These are phyloP conservation scores for Todiramphus chloris DNA, from an alignment of 2,113 vertebrate genomes.

Conservation along the genomic window DNA sequence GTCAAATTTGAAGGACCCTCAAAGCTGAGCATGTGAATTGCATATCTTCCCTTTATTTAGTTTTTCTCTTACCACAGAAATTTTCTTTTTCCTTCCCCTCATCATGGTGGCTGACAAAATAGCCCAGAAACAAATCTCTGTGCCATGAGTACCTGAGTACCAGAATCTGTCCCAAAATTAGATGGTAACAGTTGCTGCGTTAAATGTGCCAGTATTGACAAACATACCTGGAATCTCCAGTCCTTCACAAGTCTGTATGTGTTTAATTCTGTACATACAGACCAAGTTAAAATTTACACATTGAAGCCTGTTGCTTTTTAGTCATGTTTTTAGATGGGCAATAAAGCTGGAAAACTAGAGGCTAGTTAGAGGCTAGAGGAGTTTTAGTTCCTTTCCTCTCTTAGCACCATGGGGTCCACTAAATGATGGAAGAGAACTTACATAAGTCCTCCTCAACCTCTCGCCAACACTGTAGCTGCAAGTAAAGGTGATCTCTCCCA, in stretches of 20 bases:
- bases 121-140: not conserved
- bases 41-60: not conserved
- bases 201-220: not conserved
- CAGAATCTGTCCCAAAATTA: not conserved
- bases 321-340: not conserved
- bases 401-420: not conserved
- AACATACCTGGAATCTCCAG: not conserved
- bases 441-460: accelerated
- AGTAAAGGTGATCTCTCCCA: not conserved
- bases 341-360: not conserved
- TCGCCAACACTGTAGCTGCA: not conserved
- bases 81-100: not conserved
- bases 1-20: slow-evolving; percentile 41
- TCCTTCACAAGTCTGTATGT: not conserved
- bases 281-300: slow-evolving; percentile 30
- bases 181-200: not conserved
- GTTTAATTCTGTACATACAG: not conserved
- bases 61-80: not conserved
- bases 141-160: not conserved
- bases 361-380: not conserved
- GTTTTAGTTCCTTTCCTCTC: not conserved
- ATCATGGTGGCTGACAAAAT: not conserved
- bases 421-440: not conserved
- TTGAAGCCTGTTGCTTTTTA: not conserved
- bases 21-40: not conserved